Conservation (phyloP, 2,888 invertebrate species). For the Lysandra bellargus region DNA sequence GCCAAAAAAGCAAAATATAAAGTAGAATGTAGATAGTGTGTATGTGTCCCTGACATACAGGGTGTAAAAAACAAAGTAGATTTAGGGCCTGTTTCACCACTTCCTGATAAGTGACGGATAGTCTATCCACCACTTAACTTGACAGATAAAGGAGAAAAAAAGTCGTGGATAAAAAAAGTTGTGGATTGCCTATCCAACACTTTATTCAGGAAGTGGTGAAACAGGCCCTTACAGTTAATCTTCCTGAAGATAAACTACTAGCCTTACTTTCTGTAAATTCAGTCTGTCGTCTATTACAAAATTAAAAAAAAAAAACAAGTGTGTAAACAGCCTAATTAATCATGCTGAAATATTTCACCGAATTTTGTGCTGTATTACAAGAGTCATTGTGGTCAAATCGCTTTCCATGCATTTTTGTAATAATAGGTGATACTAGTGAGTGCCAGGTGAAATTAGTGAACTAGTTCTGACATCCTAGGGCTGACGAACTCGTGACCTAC, state of each 20-base stretch:
- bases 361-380: background rate
- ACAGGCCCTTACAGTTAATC: too few species aligned
- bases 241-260: too few species aligned
- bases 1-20: too few species aligned
- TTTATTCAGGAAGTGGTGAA: too few species aligned
- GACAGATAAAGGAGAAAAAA: too few species aligned
- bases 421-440: background rate
- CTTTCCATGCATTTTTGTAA: background rate
- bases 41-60: background rate
- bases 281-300: background rate
- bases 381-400: background rate
- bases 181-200: too few species aligned
- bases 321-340: background rate
- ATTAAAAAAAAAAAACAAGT: background rate
- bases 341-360: background rate
- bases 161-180: too few species aligned
- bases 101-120: too few species aligned
- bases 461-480: constrained; percentile 17
- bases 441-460: constrained; percentile 24
- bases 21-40: background rate
- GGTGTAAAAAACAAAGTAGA: background rate
- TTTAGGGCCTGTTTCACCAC: background rate
- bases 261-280: too few species aligned
- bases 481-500: constrained; percentile 20
- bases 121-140: too few species aligned